Evolutionary conservation across 2,113 vertebrate species (phyloP).

Genomic region (Alexandromys fortis): DNA sequence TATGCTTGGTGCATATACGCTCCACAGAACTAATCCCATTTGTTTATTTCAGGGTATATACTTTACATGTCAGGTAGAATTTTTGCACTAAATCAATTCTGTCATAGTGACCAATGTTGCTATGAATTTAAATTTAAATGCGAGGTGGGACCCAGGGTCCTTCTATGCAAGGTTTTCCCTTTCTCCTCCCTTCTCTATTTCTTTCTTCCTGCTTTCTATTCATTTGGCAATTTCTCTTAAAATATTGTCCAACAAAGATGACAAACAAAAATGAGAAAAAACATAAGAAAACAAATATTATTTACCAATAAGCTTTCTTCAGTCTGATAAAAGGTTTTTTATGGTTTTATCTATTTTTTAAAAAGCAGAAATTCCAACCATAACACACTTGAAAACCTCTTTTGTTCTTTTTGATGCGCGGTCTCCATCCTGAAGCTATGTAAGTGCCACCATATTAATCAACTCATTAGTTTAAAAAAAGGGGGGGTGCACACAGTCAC

Average conservation of each 20-base stretch:
- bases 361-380: not conserved
- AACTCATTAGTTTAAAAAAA: not conserved
- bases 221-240: not conserved
- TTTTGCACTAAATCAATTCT: not conserved
- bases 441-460: not conserved
- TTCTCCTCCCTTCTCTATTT: not conserved
- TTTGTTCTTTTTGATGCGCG: not conserved
- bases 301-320: not conserved
- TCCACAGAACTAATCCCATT: not conserved
- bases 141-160: not conserved
- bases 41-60: too few relatives aligned
- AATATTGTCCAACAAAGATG: not conserved
- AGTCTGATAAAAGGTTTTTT: not conserved
- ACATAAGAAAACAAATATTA: not conserved
- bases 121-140: not conserved
- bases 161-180: not conserved
- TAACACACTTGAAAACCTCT: not conserved
- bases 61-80: not conserved
- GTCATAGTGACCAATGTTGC: too few relatives aligned
- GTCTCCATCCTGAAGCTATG: not conserved
- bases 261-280: not conserved
- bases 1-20: not conserved
- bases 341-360: not conserved
- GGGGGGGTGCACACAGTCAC: fast-evolving
- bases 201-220: not conserved